Conservation (phyloP, 2,113 vertebrate species). For the Setophaga kirtlandii region DNA sequence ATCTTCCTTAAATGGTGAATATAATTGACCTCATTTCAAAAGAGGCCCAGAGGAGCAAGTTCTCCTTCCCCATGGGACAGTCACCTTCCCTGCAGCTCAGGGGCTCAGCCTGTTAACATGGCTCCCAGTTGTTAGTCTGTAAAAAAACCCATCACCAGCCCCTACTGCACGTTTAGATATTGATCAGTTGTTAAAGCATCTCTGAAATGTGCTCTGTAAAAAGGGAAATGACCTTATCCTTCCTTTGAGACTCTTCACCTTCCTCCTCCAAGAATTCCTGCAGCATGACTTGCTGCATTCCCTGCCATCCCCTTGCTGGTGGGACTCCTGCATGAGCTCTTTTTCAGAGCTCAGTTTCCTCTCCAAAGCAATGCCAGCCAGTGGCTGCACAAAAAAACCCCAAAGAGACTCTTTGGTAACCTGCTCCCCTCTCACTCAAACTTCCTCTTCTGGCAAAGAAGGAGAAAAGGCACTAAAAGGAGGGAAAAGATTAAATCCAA, state of each 20-base stretch:
- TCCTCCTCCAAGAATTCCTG: not conserved
- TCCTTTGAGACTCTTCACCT: conserved; percentile 31
- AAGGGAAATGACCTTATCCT: conserved; percentile 17
- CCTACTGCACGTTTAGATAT: not conserved
- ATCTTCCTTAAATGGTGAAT: not conserved
- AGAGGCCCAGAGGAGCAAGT: not conserved
- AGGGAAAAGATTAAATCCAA: accelerated
- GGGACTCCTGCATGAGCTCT: not conserved
- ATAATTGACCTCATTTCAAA: not conserved
- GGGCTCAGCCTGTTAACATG: not conserved
- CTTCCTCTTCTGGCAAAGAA: not conserved
- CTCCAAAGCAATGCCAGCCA: not conserved
- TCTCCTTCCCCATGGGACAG: not conserved
- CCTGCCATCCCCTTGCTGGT: not conserved
- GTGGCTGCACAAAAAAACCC: not conserved
- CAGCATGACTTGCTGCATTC: not conserved
- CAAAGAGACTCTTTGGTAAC: not conserved
- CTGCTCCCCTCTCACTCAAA: not conserved
- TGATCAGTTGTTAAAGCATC: conserved; percentile 37
- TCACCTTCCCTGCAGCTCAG: not conserved
- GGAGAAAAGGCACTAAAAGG: not conserved
- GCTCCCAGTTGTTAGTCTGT: not conserved
- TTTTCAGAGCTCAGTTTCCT: not conserved
- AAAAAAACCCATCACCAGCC: not conserved
- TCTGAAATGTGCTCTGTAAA: not conserved